phyloP scores from a whole-genome alignment of 2,797 vertebrate species.

The Pristis pectinata region DNA sequence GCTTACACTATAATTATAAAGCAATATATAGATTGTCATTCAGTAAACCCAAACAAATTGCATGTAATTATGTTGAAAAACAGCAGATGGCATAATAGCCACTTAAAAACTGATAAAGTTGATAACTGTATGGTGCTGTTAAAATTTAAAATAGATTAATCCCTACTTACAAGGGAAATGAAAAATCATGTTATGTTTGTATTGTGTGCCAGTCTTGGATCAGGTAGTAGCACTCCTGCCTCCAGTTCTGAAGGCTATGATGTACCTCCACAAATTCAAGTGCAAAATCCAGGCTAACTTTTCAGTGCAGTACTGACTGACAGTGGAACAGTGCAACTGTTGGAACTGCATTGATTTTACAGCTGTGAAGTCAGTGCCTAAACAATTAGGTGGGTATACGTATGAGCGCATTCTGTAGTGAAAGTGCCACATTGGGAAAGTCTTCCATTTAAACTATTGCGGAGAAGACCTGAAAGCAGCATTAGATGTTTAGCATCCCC shows the following conservation, averaged over 20 bases:
- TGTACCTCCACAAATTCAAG: neutral
- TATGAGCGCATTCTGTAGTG: neutral
- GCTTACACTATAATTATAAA: neutral
- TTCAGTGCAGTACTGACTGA: neutral
- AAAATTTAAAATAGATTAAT: neutral
- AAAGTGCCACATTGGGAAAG: neutral
- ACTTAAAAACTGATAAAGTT: neutral
- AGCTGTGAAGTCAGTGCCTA: neutral
- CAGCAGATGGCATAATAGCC: slow-evolving; percentile 15
- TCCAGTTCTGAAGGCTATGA: neutral
- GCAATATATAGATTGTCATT: neutral
- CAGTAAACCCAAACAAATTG: slow-evolving; percentile 13
- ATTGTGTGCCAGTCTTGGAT: neutral
- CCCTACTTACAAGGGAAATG: neutral
- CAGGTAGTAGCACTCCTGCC: neutral
- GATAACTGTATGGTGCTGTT: neutral
- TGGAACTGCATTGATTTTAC: neutral
- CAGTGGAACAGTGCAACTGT: neutral
- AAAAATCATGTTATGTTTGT: neutral
- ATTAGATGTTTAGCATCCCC: neutral
- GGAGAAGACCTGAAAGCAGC: neutral
- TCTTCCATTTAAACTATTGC: neutral
- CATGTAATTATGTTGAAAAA: neutral
- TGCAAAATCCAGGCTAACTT: neutral
- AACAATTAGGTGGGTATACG: neutral